A percentile compares a stretch with the other conserved stretches of the same genome.
These are phyloP conservation scores for Kryptolebias marmoratus DNA, from an alignment of 2,113 vertebrate genomes.

Conservation along the genomic window DNA sequence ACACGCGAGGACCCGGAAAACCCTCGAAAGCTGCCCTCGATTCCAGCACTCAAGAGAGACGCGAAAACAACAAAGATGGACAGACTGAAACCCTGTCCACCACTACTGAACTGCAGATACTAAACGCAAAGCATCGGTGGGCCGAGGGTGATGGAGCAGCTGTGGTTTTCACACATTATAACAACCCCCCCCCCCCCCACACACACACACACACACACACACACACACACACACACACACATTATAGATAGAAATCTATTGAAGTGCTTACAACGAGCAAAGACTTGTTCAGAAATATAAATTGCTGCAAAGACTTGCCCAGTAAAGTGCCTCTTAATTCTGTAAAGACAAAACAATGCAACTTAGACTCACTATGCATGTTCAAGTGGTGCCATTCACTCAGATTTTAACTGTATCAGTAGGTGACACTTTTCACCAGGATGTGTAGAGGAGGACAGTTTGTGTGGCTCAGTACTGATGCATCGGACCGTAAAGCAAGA, in stretches of 20 bases:
- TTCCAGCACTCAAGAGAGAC: slow-evolving; percentile 34
- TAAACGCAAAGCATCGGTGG: slow-evolving; percentile 32
- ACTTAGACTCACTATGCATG: slow-evolving; percentile 67
- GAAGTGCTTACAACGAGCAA: slow-evolving; percentile 37
- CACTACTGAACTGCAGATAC: slow-evolving; percentile 39
- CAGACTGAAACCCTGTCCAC: slow-evolving; percentile 18
- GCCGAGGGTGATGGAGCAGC: slow-evolving; percentile 36
- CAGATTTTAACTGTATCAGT: slow-evolving; percentile 41
- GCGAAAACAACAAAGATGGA: slow-evolving; percentile 9
- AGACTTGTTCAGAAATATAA: slow-evolving; percentile 30
- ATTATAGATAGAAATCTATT: slow-evolving; percentile 40
- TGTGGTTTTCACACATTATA: slow-evolving; percentile 35
- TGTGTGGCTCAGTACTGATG: slow-evolving; percentile 31
- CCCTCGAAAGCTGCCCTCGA: slow-evolving; percentile 23
- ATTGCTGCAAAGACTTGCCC: neutral
- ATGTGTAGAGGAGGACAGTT: neutral
- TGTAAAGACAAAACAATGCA: slow-evolving; percentile 34
- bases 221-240: slow-evolving; percentile 34
- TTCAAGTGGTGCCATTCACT: slow-evolving; percentile 64
- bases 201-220: no score
- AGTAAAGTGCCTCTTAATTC: slow-evolving; percentile 58
- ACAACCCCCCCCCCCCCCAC: no score
- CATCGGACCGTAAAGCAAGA: neutral
- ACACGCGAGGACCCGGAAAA: neutral
- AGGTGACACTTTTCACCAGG: slow-evolving; percentile 23